Evolutionary conservation across 2,888 invertebrate species (phyloP).

Genomic region (Acronicta aceris): DNA sequence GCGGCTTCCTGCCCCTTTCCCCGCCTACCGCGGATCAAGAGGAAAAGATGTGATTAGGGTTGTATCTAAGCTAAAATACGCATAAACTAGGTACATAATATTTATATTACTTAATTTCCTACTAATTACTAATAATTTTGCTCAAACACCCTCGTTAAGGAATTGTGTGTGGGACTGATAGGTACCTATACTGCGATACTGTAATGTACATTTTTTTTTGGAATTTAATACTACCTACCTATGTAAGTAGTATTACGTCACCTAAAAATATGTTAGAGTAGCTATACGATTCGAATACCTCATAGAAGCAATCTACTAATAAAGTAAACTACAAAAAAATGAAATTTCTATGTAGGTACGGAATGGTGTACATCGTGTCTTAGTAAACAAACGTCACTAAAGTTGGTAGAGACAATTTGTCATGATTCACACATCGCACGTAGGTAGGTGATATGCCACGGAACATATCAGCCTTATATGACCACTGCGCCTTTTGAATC

Average conservation of each 20-base stretch:
- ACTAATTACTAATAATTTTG: too few species aligned
- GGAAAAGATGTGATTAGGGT: conserved; percentile 71
- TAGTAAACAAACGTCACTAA: conserved; percentile 44
- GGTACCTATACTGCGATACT: too few species aligned
- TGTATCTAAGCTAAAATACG: conserved; percentile 54
- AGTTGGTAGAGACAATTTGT: conserved; percentile 47
- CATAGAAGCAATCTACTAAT: background rate
- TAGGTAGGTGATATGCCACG: conserved; percentile 31
- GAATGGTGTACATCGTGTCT: conserved; percentile 13
- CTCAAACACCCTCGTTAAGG: too few species aligned
- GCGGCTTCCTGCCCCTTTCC: conserved; percentile 87
- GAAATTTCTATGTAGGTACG: conserved; percentile 8
- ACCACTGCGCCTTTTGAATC: conserved; percentile 20
- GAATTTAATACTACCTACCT: too few species aligned
- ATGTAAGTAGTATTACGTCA: too few species aligned
- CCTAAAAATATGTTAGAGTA: too few species aligned
- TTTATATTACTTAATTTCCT: background rate
- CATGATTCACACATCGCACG: conserved; percentile 48
- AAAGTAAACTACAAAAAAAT: conserved; percentile 2
- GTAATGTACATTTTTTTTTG: too few species aligned
- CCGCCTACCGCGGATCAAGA: conserved; percentile 70
- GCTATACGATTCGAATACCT: too few species aligned
- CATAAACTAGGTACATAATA: background rate
- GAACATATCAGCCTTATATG: conserved; percentile 20
- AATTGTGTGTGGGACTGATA: too few species aligned